phyloP scores from a whole-genome alignment of 1,140 invertebrate genomes.

The Drosophila cardini region DNA sequence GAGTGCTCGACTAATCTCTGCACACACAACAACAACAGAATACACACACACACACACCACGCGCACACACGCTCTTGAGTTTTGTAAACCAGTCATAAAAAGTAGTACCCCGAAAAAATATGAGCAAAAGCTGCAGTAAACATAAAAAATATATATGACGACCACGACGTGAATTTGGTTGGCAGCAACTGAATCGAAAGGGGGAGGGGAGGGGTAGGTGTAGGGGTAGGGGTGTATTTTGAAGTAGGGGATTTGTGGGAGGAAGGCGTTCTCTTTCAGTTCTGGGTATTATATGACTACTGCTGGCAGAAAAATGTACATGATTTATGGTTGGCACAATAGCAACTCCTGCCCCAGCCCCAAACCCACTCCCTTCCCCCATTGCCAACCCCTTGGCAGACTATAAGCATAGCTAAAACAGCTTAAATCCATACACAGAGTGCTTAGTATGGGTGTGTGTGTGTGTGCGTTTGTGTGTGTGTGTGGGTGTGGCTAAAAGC shows the following conservation, averaged over 20 bases:
- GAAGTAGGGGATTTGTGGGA: no score
- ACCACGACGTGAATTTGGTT: constrained; percentile 65
- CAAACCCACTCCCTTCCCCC: not conserved
- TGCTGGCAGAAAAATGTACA: constrained; percentile 79
- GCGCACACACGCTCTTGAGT: constrained; percentile 25
- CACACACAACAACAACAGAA: constrained; percentile 47
- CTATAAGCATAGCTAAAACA: constrained; percentile 20
- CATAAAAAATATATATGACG: constrained; percentile 76
- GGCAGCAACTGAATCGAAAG: constrained; percentile 66
- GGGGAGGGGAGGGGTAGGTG: not conserved
- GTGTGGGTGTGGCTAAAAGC: constrained; percentile 12
- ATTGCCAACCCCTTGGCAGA: no score
- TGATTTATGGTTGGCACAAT: constrained; percentile 71
- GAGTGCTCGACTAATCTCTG: constrained; percentile 59
- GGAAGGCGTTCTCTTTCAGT: constrained; percentile 44
- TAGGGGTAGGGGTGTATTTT: not conserved
- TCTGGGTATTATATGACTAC: constrained; percentile 67
- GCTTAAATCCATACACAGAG: constrained; percentile 26
- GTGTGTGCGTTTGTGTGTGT: not conserved
- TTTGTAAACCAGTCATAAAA: constrained; percentile 76
- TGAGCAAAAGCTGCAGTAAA: constrained; percentile 68
- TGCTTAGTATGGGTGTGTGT: not conserved
- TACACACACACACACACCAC: not conserved
- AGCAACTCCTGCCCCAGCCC: not conserved
- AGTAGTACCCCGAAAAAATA: constrained; percentile 66